A percentile compares a stretch with the other conserved stretches of the same genome.
Conservation (phyloP, 2,797 vertebrate genomes). For the Glossophaga mutica region DNA sequence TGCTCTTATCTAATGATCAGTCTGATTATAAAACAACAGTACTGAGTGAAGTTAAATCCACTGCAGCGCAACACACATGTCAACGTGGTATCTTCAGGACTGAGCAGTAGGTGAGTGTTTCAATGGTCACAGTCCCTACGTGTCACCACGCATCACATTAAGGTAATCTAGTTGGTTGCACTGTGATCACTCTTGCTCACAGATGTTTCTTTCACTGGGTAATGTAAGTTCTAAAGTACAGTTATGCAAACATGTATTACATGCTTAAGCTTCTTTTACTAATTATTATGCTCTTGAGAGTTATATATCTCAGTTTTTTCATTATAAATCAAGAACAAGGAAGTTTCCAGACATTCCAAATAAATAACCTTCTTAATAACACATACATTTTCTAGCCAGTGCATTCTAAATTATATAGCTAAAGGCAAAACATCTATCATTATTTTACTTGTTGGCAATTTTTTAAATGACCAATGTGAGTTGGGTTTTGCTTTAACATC, state of each 20-base stretch:
- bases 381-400: neutral
- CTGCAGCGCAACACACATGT: neutral
- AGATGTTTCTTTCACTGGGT: neutral
- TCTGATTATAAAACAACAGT: neutral
- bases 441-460: neutral
- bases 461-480: neutral
- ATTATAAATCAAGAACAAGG: neutral
- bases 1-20: neutral
- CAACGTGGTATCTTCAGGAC: neutral
- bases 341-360: neutral
- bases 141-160: neutral
- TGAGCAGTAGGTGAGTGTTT: neutral
- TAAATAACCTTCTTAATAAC: slow-evolving; percentile 31
- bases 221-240: slow-evolving; percentile 15
- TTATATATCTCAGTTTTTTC: neutral
- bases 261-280: slow-evolving; percentile 1
- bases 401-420: neutral
- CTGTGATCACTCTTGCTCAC: neutral
- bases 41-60: slow-evolving; percentile 26
- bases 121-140: neutral
- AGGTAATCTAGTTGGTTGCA: neutral
- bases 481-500: neutral
- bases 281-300: neutral
- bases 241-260: neutral
- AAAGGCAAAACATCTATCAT: neutral